Conservation (phyloP, 92 coral and sea anemone genomes). For the Porites rus region DNA sequence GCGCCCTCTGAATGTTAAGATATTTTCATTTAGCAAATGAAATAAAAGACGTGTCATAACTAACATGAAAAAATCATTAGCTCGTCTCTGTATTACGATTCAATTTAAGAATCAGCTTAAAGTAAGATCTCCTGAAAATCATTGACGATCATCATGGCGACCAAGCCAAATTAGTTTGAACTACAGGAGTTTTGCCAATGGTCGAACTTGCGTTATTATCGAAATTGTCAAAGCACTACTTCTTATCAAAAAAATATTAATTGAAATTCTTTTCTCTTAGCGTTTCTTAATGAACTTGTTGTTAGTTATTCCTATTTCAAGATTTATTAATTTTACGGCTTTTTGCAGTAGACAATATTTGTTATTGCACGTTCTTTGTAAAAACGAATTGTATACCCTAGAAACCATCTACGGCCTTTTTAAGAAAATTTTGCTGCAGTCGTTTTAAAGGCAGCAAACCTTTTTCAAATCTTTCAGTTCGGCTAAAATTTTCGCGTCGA, state of each 20-base stretch:
- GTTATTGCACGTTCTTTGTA: slow-evolving; percentile 16
- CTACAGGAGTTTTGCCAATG: too few species aligned
- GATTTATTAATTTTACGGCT: slow-evolving; percentile 35
- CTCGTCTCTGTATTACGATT: background rate
- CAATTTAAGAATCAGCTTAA: background rate
- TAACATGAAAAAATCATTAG: slow-evolving; percentile 6
- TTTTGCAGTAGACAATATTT: slow-evolving; percentile 22
- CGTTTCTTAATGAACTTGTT: slow-evolving; percentile 46
- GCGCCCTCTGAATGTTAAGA: slow-evolving; percentile 18
- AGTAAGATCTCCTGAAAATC: background rate
- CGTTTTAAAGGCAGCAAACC: background rate
- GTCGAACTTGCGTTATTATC: slow-evolving; percentile 7
- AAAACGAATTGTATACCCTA: slow-evolving; percentile 18
- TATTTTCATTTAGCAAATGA: slow-evolving; percentile 34
- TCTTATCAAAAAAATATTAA: slow-evolving; percentile 28
- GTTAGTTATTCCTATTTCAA: slow-evolving; percentile 23
- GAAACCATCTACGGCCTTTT: slow-evolving; percentile 4
- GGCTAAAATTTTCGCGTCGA: background rate
- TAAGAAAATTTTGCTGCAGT: background rate
- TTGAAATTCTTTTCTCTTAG: slow-evolving; percentile 39
- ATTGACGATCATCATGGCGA: background rate
- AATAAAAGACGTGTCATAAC: slow-evolving; percentile 11
- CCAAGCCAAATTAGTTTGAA: too few species aligned
- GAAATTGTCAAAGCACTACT: background rate
- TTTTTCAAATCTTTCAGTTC: background rate